Evolutionary conservation across 2,797 vertebrate genomes (phyloP), one percentile per base, ranked within the genome.

Genomic region (Diceros bicornis): DNA sequence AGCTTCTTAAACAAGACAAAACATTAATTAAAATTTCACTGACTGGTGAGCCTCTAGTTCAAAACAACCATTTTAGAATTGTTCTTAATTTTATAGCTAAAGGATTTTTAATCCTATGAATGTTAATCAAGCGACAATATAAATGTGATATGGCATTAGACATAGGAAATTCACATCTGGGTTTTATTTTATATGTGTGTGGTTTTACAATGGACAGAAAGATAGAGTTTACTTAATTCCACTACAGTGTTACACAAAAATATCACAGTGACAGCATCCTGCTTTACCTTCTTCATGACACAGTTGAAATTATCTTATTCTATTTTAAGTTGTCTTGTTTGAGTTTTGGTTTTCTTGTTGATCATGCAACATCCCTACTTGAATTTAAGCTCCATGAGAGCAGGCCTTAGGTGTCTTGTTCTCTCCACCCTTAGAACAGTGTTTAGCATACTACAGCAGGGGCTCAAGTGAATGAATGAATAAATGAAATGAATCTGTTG

Each of bases 1-100:
- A 98, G 72, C 99, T 99, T 99, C 99, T 99, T 98, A 98, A 98
- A 94, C 96, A 97, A 98, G 97, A 96, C 94, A 96, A 95, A 96
- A 20, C 1, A 75, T 59, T 83, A 90, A 97, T 98, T 97, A 98
- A 97, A 66, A 97, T 69, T 68, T 69, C 94, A 94, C 34, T 89
- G 90, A 79, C 18, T 91, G 18, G 55, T 18, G 2, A 96, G 50
- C 41, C 71, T 75, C 44, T 52, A 44, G 27, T 83, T 92, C 52
- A 92, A 91, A 93, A 84, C 7, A 94, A 44, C 18, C 89, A 32
- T 44, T 94, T 97, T 71, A 84, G 52, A 95, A 79, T 21, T 91
- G 18, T 21, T 92, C 44, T 94, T 87, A 64, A 77, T 93, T 68
- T 91, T 81, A 94, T 2, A 90, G 20, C 41, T 83, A 87, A 23